Conservation (phyloP, 53 echinoderm and acorn worm species). For the Hippasteria phrygiana region DNA sequence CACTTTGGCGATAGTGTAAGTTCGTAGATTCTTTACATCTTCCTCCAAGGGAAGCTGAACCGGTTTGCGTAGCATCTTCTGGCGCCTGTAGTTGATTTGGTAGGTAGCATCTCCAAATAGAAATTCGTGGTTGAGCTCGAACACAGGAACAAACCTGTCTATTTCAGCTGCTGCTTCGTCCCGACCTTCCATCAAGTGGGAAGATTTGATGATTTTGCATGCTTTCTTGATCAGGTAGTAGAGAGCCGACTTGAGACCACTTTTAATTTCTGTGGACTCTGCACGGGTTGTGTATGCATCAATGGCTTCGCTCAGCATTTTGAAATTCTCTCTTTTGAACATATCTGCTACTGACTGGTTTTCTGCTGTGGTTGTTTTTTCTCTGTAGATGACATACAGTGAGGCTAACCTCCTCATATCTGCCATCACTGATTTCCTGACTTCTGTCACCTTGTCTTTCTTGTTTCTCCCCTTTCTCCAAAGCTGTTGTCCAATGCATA, state of each 20-base stretch:
- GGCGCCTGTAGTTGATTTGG: constrained; percentile 41
- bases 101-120: constrained; percentile 72
- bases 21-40: constrained; percentile 65
- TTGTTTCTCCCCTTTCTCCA: not conserved
- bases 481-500: not conserved
- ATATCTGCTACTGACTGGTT: not conserved
- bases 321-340: not conserved
- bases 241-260: not conserved
- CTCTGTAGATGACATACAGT: not conserved
- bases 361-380: too few species aligned
- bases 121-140: constrained; percentile 65
- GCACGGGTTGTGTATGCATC: not conserved
- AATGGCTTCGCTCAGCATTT: not conserved
- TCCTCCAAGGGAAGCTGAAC: constrained; percentile 68
- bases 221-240: constrained; percentile 15
- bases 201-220: not conserved
- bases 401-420: not conserved
- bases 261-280: not conserved
- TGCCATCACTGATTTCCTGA: constrained; percentile 3
- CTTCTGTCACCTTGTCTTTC: not conserved
- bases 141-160: constrained; percentile 73
- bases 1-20: constrained; percentile 49
- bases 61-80: constrained; percentile 68
- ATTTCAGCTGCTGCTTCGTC: constrained; percentile 42
- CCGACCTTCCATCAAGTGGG: not conserved